A percentile compares a stretch with the other conserved stretches of the same genome.
Evolutionary conservation across 1,140 invertebrate genomes (phyloP).

Genomic region (Philopotamus ludificatus): DNA sequence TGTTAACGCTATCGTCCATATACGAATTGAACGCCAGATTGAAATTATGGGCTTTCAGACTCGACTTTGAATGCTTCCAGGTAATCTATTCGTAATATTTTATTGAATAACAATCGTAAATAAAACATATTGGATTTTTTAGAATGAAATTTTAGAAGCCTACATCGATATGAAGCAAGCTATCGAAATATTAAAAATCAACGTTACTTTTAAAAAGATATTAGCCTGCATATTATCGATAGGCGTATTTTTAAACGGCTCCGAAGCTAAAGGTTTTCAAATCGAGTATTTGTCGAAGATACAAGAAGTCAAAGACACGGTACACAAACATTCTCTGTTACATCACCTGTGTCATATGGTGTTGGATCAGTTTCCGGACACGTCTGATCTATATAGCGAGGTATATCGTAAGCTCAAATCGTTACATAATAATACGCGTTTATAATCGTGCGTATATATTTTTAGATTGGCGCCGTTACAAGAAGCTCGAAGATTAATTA

Average conservation of each 20-base stretch:
- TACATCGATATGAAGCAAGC: conserved; percentile 98
- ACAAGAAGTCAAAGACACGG: conserved; percentile 98
- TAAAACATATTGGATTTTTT: conserved; percentile 18
- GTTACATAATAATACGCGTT: too few species aligned
- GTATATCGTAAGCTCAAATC: conserved; percentile 55
- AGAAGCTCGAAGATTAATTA: conserved; percentile 93
- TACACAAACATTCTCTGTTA: conserved; percentile 95
- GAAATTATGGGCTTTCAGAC: conserved; percentile 97
- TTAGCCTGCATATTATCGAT: conserved; percentile 90
- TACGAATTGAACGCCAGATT: conserved; percentile 92
- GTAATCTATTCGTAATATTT: conserved; percentile 58
- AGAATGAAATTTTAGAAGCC: conserved; percentile 96
- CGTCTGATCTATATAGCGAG: conserved; percentile 95
- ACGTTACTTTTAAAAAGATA: conserved; percentile 93
- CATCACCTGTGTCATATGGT: conserved; percentile 98
- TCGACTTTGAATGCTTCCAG: conserved; percentile 97
- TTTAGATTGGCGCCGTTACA: conserved; percentile 84
- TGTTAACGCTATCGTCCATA: conserved; percentile 93
- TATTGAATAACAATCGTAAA: conserved; percentile 4
- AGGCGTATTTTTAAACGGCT: conserved; percentile 96
- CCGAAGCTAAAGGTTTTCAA: conserved; percentile 94
- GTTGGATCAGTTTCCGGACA: conserved; percentile 93
- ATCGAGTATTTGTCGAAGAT: conserved; percentile 97
- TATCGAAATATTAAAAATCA: conserved; percentile 84
- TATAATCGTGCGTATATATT: background rate